Evolutionary conservation across 2,113 vertebrate species (phyloP).

Genomic region (Apistogramma diplotaenia): DNA sequence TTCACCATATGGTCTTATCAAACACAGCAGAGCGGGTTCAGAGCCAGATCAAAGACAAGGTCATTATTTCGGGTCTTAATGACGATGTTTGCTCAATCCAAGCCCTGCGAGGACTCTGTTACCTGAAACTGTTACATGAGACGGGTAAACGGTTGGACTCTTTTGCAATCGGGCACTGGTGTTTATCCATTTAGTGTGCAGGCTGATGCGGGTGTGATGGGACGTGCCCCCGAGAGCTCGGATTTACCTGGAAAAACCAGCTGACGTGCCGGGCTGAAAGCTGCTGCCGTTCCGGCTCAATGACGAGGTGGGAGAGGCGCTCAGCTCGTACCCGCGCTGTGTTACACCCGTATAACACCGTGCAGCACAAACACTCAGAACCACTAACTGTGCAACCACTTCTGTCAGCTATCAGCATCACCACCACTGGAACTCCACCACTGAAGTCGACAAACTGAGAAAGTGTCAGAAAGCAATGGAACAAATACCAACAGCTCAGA

Average conservation of each 20-base stretch:
- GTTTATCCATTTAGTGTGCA: neutral
- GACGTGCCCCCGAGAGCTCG: neutral
- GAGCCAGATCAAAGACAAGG: neutral
- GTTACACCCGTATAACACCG: neutral
- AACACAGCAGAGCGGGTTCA: neutral
- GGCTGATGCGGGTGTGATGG: neutral
- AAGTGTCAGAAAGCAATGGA: too few relatives aligned
- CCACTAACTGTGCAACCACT: neutral
- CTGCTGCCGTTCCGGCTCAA: neutral
- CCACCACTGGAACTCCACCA: rapidly evolving
- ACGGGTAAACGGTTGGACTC: neutral
- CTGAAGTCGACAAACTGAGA: too few relatives aligned
- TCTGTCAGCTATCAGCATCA: neutral
- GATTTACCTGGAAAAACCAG: constrained; percentile 21
- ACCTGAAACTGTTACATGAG: neutral
- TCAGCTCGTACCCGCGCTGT: neutral
- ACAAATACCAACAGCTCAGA: neutral
- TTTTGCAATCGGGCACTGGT: neutral
- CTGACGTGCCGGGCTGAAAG: neutral
- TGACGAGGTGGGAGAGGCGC: neutral
- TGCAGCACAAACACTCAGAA: neutral
- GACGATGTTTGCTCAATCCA: neutral
- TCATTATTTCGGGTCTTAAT: neutral
- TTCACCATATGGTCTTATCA: neutral
- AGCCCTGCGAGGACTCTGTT: neutral